Evolutionary conservation across 1,140 invertebrate species (phyloP).

Genomic region (Armadillidium nasatum): DNA sequence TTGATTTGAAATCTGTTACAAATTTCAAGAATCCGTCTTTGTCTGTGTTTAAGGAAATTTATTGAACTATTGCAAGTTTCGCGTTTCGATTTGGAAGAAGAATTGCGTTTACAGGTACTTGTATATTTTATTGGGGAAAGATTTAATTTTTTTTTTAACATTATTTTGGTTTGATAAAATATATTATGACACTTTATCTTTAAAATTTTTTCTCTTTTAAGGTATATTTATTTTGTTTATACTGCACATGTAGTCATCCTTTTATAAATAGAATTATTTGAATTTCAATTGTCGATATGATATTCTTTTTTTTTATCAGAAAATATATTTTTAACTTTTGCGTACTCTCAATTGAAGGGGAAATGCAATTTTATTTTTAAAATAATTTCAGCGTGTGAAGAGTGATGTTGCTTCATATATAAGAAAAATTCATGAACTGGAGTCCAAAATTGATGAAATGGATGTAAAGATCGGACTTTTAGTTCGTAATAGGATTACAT

Average conservation of each 20-base stretch:
- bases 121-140: not conserved
- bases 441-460: constrained; percentile 69
- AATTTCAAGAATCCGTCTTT: constrained; percentile 63
- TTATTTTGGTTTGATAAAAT: too few relatives aligned
- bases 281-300: too few relatives aligned
- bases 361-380: too few relatives aligned
- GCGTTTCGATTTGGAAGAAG: constrained; percentile 56
- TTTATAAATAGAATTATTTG: too few relatives aligned
- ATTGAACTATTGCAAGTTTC: constrained; percentile 66
- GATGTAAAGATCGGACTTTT: constrained; percentile 77
- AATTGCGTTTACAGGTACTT: constrained; percentile 60
- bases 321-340: too few relatives aligned
- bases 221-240: too few relatives aligned
- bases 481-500: constrained; percentile 72
- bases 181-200: too few relatives aligned
- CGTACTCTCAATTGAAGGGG: too few relatives aligned
- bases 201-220: too few relatives aligned
- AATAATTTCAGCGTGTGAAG: constrained; percentile 54
- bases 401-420: constrained; percentile 70
- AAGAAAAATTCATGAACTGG: constrained; percentile 68
- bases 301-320: too few relatives aligned
- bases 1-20: constrained; percentile 59
- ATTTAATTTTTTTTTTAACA: too few relatives aligned
- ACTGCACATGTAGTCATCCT: too few relatives aligned
- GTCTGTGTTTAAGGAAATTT: constrained; percentile 66